Evolutionary conservation across 2,113 vertebrate species (phyloP).

Genomic region (Hyperoodon ampullatus): DNA sequence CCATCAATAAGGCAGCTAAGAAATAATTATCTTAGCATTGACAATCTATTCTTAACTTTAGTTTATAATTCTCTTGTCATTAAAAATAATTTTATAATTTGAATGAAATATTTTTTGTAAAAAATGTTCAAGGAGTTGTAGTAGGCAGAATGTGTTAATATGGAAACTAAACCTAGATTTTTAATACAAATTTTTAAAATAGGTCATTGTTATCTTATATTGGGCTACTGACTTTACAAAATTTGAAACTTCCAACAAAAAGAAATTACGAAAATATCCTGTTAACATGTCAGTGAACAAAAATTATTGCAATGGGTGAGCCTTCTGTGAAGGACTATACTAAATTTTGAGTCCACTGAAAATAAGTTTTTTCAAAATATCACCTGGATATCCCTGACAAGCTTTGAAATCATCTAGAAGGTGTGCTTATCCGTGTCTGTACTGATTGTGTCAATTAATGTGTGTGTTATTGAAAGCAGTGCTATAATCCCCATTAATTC

Average conservation of each 20-base stretch:
- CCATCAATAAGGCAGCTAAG: background rate
- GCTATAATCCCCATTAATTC: conserved; percentile 41
- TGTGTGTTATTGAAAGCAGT: conserved; percentile 30
- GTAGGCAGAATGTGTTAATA: background rate
- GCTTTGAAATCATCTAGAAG: background rate
- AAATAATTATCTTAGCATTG: background rate
- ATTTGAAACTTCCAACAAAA: conserved; percentile 13
- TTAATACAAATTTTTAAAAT: background rate
- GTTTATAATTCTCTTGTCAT: background rate
- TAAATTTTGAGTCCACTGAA: background rate
- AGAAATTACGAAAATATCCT: background rate
- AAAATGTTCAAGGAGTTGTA: background rate
- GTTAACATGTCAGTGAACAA: background rate
- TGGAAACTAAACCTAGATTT: background rate
- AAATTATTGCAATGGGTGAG: background rate
- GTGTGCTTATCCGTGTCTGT: background rate
- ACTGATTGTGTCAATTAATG: background rate
- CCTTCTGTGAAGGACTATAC: background rate
- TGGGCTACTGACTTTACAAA: background rate
- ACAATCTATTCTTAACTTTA: background rate
- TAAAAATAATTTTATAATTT: background rate
- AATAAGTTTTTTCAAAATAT: background rate
- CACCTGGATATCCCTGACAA: background rate
- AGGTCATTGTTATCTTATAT: background rate
- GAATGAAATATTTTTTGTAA: background rate